Base-by-base conservation (phyloP, 2,113 vertebrate genomes). In the Morone saxatilis region DNA sequence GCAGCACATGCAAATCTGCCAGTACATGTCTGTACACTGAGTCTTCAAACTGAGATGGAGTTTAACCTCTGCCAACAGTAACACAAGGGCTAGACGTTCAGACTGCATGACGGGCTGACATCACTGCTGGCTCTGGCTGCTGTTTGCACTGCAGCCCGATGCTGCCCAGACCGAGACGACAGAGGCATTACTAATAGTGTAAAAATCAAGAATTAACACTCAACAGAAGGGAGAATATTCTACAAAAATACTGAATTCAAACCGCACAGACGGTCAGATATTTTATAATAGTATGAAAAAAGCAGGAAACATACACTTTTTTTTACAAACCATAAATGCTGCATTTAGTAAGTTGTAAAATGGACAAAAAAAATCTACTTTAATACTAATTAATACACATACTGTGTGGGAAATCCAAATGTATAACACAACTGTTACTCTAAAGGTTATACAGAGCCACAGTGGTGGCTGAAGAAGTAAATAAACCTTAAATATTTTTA, bases 81-180 rank as follows among this genome's bases (percentile, higher is more conserved):
- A 94, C 93, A 93, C 22, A 5, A 82, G 78, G 8, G 72, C 76
- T 16, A 94, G 92, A 93, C 84, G 1, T 81, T 89, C 85, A 88
- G 86, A 81, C 91, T 19, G 80, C 73, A 77, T 40, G 86, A 78
- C 67, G 13, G 81, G 51, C 88, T 92, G 91, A 94, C 89, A 89
- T 94, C 91, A 95, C 75, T 4, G 31, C 86, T 93, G 93, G 92
- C 88, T 59, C 83, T 7, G 6, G 17, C 60, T 41, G 41, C 79
- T 91, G 93, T 95, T 94, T 93, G 91, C 80, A 47, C 79, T 78
- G 70, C 90, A 86, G 86, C 72, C 78, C 50, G 81, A 81, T 65
- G 77, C 36, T 38, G 63, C 61, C 66, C 80, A 91, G 84, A 91
- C 90, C 43, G 77, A 86, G 75, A 74, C 65, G 31, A 72, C 47